Percentiles rank a stretch among this genome's conserved stretches.
phyloP scores from a whole-genome alignment of 2,113 vertebrate species.

The Meleagris gallopavo region DNA sequence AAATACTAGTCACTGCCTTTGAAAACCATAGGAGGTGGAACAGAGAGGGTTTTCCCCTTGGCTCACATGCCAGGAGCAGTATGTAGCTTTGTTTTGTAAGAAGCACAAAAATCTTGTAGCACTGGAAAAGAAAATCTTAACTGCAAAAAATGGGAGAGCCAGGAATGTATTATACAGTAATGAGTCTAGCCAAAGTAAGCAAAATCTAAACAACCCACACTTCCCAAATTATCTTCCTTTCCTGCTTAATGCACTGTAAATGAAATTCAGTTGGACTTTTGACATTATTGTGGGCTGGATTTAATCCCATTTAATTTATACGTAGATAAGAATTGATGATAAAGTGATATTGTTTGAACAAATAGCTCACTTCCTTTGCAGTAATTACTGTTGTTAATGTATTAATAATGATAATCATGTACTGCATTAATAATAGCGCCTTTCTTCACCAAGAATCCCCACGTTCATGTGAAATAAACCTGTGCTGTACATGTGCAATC shows the following conservation, averaged over 20 bases:
- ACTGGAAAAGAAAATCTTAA: not conserved
- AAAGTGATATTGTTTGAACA: slow-evolving; percentile 41
- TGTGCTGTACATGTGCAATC: not conserved
- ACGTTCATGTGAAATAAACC: not conserved
- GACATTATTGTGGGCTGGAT: slow-evolving; percentile 12
- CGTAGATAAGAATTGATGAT: slow-evolving; percentile 33
- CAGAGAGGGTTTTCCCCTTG: not conserved
- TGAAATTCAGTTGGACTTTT: slow-evolving; percentile 49
- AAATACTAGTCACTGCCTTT: not conserved
- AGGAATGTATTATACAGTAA: slow-evolving; percentile 12
- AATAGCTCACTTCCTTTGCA: slow-evolving; percentile 59
- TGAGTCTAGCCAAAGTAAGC: slow-evolving; percentile 18
- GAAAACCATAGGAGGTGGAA: not conserved
- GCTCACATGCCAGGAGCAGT: not conserved
- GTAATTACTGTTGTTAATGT: slow-evolving; percentile 22
- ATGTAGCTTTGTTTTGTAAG: slow-evolving; percentile 1
- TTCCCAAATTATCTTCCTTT: slow-evolving; percentile 65
- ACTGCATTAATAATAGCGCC: slow-evolving; percentile 27
- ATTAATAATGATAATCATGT: slow-evolving; percentile 17
- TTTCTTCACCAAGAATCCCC: slow-evolving; percentile 51
- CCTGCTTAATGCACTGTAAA: slow-evolving; percentile 62
- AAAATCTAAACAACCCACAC: slow-evolving; percentile 36
- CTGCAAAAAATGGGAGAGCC: slow-evolving; percentile 20
- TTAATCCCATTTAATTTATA: slow-evolving; percentile 30
- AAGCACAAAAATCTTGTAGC: not conserved